Conservation (phyloP, 2,888 invertebrate species). For the Microchrysa polita region DNA sequence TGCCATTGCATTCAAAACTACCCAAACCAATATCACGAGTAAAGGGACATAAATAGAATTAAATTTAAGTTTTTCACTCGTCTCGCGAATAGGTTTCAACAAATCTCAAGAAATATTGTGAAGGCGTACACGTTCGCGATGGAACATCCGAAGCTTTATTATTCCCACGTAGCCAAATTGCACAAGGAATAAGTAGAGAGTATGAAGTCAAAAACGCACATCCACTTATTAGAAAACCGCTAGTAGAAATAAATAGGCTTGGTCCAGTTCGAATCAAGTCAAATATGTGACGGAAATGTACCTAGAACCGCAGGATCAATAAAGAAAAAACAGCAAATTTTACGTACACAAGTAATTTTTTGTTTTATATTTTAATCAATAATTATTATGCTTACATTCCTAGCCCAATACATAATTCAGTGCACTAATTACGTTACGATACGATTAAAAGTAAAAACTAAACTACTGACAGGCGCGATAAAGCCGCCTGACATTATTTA, state of each 20-base stretch:
- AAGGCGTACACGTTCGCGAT: slow-evolving; percentile 31
- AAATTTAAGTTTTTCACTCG: not conserved
- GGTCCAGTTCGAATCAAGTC: slow-evolving; percentile 10
- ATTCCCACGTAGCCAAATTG: not conserved
- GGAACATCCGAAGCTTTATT: not conserved
- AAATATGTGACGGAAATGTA: slow-evolving; percentile 27
- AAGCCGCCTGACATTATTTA: too few relatives aligned
- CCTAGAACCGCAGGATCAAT: slow-evolving; percentile 23
- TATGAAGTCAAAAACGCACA: not conserved
- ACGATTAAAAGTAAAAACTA: too few relatives aligned
- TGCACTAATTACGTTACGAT: slow-evolving; percentile 11
- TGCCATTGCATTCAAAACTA: not conserved
- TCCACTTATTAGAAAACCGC: not conserved
- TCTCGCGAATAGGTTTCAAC: slow-evolving; percentile 19
- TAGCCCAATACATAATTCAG: slow-evolving; percentile 13
- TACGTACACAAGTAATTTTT: slow-evolving; percentile 30
- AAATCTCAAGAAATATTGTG: slow-evolving; percentile 41
- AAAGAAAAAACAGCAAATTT: slow-evolving; percentile 7
- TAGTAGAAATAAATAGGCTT: too few relatives aligned
- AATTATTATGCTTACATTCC: slow-evolving; percentile 8
- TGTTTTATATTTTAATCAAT: slow-evolving; percentile 9
- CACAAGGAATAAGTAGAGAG: not conserved
- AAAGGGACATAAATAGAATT: slow-evolving; percentile 14
- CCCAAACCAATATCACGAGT: not conserved
- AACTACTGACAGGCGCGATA: too few relatives aligned